A percentile compares a stretch with the other conserved stretches of the same genome.
These are phyloP conservation scores for Acipenser oxyrinchus DNA, from an alignment of 2,797 vertebrate genomes.

Conservation along the genomic window DNA sequence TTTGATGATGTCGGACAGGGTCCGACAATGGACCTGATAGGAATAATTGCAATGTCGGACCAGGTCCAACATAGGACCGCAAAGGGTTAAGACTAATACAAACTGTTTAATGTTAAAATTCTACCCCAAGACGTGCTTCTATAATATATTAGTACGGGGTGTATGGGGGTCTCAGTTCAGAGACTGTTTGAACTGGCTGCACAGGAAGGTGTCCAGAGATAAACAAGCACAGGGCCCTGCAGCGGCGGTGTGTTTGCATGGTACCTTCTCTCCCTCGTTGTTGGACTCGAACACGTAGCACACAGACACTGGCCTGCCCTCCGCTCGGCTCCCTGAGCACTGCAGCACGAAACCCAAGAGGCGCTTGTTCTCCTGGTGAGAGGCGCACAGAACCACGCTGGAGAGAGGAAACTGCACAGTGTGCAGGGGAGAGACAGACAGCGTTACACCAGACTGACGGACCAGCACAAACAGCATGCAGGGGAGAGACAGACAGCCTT, in stretches of 20 bases:
- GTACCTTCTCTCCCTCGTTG: slow-evolving; percentile 95
- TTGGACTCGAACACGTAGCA: slow-evolving; percentile 98
- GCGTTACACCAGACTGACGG: too few species aligned
- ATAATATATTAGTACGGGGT: background rate
- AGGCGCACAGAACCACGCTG: slow-evolving; percentile 72
- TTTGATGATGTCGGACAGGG: too few species aligned
- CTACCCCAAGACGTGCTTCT: background rate
- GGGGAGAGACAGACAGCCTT: too few species aligned
- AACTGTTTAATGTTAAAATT: background rate
- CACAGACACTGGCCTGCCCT: slow-evolving; percentile 62
- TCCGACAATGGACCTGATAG: too few species aligned
- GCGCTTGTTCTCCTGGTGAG: slow-evolving; percentile 93
- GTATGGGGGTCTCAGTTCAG: background rate
- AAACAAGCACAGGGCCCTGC: too few species aligned
- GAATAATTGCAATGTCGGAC: too few species aligned
- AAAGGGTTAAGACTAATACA: background rate
- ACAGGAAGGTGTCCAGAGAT: too few species aligned
- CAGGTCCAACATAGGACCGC: too few species aligned
- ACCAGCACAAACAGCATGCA: too few species aligned
- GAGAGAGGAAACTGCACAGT: slow-evolving; percentile 78
- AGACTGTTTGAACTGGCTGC: too few species aligned
- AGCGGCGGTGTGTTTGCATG: too few species aligned
- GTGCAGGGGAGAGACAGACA: too few species aligned
- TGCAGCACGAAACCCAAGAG: slow-evolving; percentile 90
- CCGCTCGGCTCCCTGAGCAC: slow-evolving; percentile 56